Base-by-base conservation (phyloP, 2,888 invertebrate genomes). In the Andrena chrysosceles region DNA sequence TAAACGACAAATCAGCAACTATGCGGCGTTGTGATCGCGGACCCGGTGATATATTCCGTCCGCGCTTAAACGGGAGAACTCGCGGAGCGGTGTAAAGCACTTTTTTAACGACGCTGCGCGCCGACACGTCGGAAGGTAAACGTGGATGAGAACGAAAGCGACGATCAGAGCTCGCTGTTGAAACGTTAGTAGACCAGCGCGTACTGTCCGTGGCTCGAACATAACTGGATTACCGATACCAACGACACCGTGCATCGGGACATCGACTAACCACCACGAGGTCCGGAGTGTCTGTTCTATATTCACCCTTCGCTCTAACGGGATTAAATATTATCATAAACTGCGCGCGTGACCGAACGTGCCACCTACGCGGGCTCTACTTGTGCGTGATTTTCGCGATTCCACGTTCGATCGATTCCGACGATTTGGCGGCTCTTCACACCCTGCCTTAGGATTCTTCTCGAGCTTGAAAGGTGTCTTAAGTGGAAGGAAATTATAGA, bases 291-390 rank as follows among this genome's bases (percentile, higher is more conserved):
- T 59, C 84, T 76, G 84, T 74, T 74, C 84, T 81, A 85, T 81
- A 79, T 77, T 75, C 77, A 72, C 80, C 79, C 72, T 74, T 72
- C 71, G 52, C 82, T 68, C 56, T 92, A 92, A 92, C 87, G 85
- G 91, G 92, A 92, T 92, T 92, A 91, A 90, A 92, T 92, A 92
- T 92, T 91, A 91, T 91, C 89, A 91, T 92, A 91, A 92, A 91
- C 90, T 89, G 79, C 83, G 87, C 83, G 78, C 81, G 84, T 69
- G 60, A 68, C 63, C 76, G 35, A 20, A 63, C 74, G 56, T 63
- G 60, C 69, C 73, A 73, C 72, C 67, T 77, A 77, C 69, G 29
- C 64, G 54, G 54, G 35, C 60, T 83, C 77, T 56, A 23, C 35
- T 35, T 74, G 42, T 42, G 29, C 59, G 49, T 76, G 66, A 72